Conservation (phyloP, 2,888 invertebrate genomes). For the Andrena camellia region DNA sequence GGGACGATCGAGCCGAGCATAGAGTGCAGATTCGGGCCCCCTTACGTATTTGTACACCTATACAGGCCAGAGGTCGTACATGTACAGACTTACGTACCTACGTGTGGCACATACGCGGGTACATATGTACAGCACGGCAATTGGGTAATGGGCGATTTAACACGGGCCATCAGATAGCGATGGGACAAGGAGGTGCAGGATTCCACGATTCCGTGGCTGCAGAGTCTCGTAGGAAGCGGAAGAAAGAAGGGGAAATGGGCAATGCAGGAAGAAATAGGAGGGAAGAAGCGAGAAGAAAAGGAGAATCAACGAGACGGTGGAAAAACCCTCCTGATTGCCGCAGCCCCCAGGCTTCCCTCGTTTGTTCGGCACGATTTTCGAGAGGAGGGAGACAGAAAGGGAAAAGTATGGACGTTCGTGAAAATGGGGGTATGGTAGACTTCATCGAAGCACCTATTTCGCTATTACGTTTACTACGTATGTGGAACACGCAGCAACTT, state of each 20-base stretch:
- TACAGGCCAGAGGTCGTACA: neutral
- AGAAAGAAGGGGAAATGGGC: slow-evolving; percentile 50
- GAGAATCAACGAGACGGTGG: slow-evolving; percentile 64
- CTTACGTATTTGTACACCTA: neutral
- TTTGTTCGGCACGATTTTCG: slow-evolving; percentile 66
- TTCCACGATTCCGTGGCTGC: slow-evolving; percentile 57
- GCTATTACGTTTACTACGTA: slow-evolving; percentile 73
- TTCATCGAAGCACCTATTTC: slow-evolving; percentile 54
- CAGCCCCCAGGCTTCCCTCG: slow-evolving; percentile 62
- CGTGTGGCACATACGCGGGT: slow-evolving; percentile 16
- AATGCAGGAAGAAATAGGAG: slow-evolving; percentile 50
- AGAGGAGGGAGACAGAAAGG: slow-evolving; percentile 22
- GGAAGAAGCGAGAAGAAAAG: slow-evolving; percentile 46
- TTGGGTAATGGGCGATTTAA: slow-evolving; percentile 81
- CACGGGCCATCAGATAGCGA: slow-evolving; percentile 79
- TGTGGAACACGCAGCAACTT: slow-evolving; percentile 64
- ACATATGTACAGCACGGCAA: slow-evolving; percentile 60
- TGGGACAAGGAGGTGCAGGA: slow-evolving; percentile 65
- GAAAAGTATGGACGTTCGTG: slow-evolving; percentile 33
- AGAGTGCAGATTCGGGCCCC: slow-evolving; percentile 33
- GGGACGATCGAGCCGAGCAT: slow-evolving; percentile 55
- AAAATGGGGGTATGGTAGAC: slow-evolving; percentile 40
- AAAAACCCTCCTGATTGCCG: slow-evolving; percentile 76
- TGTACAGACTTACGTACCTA: slow-evolving; percentile 7
- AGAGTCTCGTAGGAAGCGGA: slow-evolving; percentile 44